Evolutionary conservation across 2,888 invertebrate genomes (phyloP), one percentile per base, ranked within the genome.

Genomic region (Ichneumoninae sp.): DNA sequence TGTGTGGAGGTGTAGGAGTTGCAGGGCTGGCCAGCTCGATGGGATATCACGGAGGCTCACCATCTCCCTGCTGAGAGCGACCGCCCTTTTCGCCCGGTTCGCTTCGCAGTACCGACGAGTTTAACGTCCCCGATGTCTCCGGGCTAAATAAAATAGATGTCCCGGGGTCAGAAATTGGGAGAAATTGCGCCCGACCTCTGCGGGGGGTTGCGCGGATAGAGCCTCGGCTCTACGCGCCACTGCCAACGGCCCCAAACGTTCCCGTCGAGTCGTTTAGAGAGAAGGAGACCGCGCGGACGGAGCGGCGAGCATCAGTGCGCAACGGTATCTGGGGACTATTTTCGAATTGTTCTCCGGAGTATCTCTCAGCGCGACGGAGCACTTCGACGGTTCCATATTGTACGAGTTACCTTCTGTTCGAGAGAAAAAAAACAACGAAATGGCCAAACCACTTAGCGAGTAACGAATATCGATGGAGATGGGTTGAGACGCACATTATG

Each of bases 111-210:
- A 70, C 70, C 63, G 78, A 71, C 87, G 85, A 90, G 88, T 90
- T 89, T 90, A 90, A 90, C 88, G 89, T 90, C 88, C 87, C 85
- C 88, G 88, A 85, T 89, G 89, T 89, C 88, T 89, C 88, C 85
- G 88, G 85, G 91, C 91, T 93, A 93, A 93, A 93, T 93, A 93
- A 93, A 93, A 93, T 93, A 91, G 91, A 93, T 93, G 92, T 91
- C 90, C 89, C 89, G 87, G 91, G 91, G 89, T 89, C 89, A 91
- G 88, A 92, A 92, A 93, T 93, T 92, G 91, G 91, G 89, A 92
- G 91, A 92, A 92, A 93, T 92, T 92, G 92, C 91, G 87, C 87
- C 82, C 85, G 90, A 87, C 89, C 83, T 78, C 76, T 13, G 60
- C 71, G 33, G 70, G 54, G 19, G 71, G 70, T 33, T 16, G 71